Evolutionary conservation across 2,888 invertebrate species (phyloP), one percentile per base, ranked within the genome.

Genomic region (Cheilosia vulpina): DNA sequence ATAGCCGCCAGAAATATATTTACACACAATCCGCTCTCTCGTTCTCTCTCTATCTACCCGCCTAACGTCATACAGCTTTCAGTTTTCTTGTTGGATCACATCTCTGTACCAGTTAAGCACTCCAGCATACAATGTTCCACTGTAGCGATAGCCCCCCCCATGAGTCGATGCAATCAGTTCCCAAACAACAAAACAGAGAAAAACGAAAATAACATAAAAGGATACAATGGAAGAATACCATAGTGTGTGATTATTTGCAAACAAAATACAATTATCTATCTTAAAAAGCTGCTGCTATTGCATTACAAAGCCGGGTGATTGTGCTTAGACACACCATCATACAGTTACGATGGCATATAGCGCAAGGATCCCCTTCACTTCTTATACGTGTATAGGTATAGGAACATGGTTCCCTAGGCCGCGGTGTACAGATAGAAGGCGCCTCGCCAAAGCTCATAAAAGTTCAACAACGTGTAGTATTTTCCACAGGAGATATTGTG

Each of bases 161-260:
- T 65, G 65, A 69, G 69, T 79, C 80, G 80, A 80, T 84, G 84
- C 84, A 84, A 84, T 84, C 80, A 84, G 69, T 75, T 75, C 55
- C 69, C 80, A 84, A 84, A 80, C 80, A 84, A 84, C 80, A 84
- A 84, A 84, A 84, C 80, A 84, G 65, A 80, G 58, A 80, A 75
- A 75, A 79, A 65, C 62, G 58, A 79, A 79, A 84, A 84, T 80
- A 84, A 71, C 84, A 79, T 69, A 84, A 84, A 83, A 80, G 84
- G 80, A 80, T 71, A 84, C 80, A 84, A 75, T 80, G 65, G 75
- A 84, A 84, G 80, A 80, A 84, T 84, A 80, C 84, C 79, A 71
- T 84, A 84, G 84, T 84, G 84, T 84, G 84, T 80, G 84, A 84
- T 84, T 84, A 84, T 84, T 84, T 84, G 84, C 84, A 84, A 84